Base-by-base conservation (phyloP, 1,140 invertebrate genomes). In the Aphaenogaster rudis region DNA sequence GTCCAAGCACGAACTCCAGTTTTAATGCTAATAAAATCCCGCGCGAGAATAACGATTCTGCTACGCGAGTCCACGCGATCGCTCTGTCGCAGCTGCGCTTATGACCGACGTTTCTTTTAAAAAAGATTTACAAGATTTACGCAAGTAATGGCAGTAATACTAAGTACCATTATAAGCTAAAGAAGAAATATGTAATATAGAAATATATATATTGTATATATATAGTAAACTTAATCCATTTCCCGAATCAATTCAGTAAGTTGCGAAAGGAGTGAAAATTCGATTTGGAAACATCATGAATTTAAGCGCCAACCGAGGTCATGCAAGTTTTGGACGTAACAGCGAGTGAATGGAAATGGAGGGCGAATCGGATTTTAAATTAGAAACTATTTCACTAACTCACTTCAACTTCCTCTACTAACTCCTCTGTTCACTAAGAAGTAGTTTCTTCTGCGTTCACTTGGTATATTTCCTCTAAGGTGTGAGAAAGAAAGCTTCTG, bases 1-100 rank as follows among this genome's bases (percentile, higher is more conserved):
- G 48, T 87, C 45, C 66, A 13, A 72, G 64, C 86, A 87, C 74
- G 82, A 88, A 86, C 72, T 72, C 80, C 59, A 50, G 13, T 77
- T 87, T 77, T 67, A 81, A 82, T 50, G 72, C 59, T 67, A 79
- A 88, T 89, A 89, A 89, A 88, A 88, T 33, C 45, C 13, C 7
- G 28, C 45, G 66, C 28, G 33, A n/a, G 21, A 61, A 69, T 88
- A 89, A 86, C 61, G 80, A 77, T 74, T n/a, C 17, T 48, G n/a
- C n/a, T 59, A 6, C 9, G 1, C 15, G 45, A 80, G 3, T 50
- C 61, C 48, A 48, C 77, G 66, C 52, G 17, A 50, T 36, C 28
- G 54, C 15, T 36, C 28, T 48, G 8, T 33, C 54, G 54, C 74
- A 66, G 61, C 52, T 57, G 64, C 63, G 54, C 17, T 71, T 33